phyloP scores from a whole-genome alignment of 1,140 invertebrate genomes.

The Apis laboriosa region DNA sequence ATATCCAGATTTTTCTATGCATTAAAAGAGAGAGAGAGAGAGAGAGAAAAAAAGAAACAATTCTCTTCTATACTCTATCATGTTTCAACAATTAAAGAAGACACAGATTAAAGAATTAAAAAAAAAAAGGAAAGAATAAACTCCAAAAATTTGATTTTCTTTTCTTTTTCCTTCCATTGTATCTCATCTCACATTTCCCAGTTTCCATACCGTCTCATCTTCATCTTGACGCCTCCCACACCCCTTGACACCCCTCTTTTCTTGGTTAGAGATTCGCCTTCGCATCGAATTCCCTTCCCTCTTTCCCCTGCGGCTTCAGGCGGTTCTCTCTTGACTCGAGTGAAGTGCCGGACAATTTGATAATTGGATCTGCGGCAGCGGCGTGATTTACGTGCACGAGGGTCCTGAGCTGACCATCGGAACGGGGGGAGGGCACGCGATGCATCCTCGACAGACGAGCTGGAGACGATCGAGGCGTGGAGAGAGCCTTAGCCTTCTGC shows the following conservation, averaged over 20 bases:
- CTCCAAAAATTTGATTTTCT: neutral
- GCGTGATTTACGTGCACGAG: conserved; percentile 73
- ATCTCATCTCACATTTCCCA: too few species aligned
- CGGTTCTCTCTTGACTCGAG: conserved; percentile 46
- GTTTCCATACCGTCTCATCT: neutral
- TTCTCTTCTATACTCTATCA: too few species aligned
- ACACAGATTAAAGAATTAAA: too few species aligned
- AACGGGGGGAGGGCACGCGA: conserved; percentile 37
- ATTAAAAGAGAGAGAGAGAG: too few species aligned
- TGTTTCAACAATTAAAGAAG: too few species aligned
- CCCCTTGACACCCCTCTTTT: neutral
- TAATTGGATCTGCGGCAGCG: conserved; percentile 75
- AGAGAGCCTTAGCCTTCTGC: conserved; percentile 47
- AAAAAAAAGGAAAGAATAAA: too few species aligned
- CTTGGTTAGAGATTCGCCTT: conserved; percentile 10
- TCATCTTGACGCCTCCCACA: neutral
- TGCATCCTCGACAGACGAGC: conserved; percentile 44
- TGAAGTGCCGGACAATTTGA: conserved; percentile 75
- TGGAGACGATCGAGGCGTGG: conserved; percentile 49
- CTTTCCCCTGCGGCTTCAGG: conserved; percentile 5
- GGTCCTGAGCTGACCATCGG: conserved; percentile 69
- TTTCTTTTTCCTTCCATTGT: neutral
- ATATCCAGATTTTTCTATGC: too few species aligned
- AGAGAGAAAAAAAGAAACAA: too few species aligned
- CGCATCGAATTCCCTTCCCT: conserved; percentile 11